These are phyloP conservation scores for Martes flavigula DNA, from an alignment of 2,797 vertebrate species.

Conservation along the genomic window DNA sequence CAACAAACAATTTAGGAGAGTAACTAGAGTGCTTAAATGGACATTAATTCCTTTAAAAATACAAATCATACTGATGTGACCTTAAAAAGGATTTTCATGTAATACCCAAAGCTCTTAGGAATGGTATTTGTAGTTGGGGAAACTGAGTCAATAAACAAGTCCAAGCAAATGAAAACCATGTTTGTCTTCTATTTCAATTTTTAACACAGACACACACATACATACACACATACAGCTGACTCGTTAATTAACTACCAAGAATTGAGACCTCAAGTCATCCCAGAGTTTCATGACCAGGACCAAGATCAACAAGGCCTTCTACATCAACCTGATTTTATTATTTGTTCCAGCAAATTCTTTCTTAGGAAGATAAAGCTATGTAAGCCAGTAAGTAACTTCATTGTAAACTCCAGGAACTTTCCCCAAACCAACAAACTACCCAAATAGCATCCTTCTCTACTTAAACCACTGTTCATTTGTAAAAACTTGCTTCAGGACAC, in stretches of 20 bases:
- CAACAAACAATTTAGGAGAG: slow-evolving; percentile 58
- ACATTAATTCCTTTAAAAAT: slow-evolving; percentile 29
- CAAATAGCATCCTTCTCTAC: fast-evolving
- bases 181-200: neutral
- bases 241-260: neutral
- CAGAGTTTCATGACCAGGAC: neutral
- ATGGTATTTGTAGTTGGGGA: neutral
- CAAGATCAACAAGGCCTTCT: neutral
- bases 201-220: too few relatives aligned
- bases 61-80: neutral
- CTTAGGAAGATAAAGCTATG: neutral
- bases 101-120: neutral
- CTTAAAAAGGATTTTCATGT: neutral
- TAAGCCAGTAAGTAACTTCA: neutral
- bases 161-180: neutral
- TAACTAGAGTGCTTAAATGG: neutral
- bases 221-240: neutral
- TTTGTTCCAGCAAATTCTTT: neutral
- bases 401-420: neutral
- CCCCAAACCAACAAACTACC: neutral
- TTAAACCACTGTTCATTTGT: neutral
- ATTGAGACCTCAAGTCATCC: neutral
- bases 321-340: neutral
- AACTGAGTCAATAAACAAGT: slow-evolving; percentile 11
- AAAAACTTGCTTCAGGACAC: neutral